These are phyloP conservation scores for Thalassoma bifasciatum DNA, from an alignment of 2,113 vertebrate species.

Conservation along the genomic window DNA sequence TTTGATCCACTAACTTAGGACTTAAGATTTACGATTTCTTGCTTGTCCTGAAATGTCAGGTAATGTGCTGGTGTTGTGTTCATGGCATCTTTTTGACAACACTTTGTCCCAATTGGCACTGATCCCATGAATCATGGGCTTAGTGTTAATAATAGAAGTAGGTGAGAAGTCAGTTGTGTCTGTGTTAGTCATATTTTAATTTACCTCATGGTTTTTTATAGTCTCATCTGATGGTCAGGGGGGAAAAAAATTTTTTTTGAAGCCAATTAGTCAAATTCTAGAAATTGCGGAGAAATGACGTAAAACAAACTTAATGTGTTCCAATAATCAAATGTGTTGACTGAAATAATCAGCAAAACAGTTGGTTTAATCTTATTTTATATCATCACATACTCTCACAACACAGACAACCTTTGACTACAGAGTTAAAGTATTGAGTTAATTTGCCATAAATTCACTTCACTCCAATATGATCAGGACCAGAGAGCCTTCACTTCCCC, in stretches of 20 bases:
- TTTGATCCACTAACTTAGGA: neutral
- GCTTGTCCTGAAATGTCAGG: neutral
- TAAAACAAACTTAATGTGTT: too few relatives aligned
- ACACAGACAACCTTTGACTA: neutral
- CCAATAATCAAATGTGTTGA: too few relatives aligned
- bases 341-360: too few relatives aligned
- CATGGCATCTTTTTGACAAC: neutral
- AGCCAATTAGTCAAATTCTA: too few relatives aligned
- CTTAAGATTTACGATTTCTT: neutral
- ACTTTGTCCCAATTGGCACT: constrained; percentile 57
- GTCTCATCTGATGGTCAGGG: constrained; percentile 33
- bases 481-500: constrained; percentile 24
- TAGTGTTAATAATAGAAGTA: constrained; percentile 69
- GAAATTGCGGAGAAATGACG: too few relatives aligned
- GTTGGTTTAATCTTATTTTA: too few relatives aligned
- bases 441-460: neutral
- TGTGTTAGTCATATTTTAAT: constrained; percentile 1
- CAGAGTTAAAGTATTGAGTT: neutral
- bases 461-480: constrained; percentile 23
- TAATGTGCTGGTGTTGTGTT: neutral
- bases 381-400: too few relatives aligned
- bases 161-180: constrained; percentile 74
- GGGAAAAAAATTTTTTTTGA: neutral
- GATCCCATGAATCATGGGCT: constrained; percentile 31
- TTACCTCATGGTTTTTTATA: neutral